Percentiles rank a stretch among this genome's conserved stretches.
These are phyloP conservation scores for Ginglymostoma cirratum DNA, from an alignment of 2,113 vertebrate species.

Conservation along the genomic window DNA sequence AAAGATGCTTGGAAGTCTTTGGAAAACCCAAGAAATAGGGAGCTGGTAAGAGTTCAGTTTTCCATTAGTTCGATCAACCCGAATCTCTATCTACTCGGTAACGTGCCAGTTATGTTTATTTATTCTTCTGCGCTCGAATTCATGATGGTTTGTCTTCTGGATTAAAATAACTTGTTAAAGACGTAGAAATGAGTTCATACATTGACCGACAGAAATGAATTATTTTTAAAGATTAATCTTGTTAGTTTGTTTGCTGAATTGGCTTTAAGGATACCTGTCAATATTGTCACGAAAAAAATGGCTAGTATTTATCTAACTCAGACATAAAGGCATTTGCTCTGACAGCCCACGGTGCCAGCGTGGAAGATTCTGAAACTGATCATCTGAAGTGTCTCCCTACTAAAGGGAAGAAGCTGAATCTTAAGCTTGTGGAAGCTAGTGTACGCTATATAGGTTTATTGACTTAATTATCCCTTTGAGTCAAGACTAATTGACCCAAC, in stretches of 20 bases:
- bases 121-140: background rate
- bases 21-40: constrained; percentile 57
- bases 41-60: constrained; percentile 54
- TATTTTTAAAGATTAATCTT: background rate
- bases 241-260: background rate
- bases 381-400: background rate
- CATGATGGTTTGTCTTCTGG: background rate
- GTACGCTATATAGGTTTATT: background rate
- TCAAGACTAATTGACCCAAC: background rate
- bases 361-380: background rate
- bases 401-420: background rate
- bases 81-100: background rate
- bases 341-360: background rate
- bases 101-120: background rate
- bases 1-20: constrained; percentile 58
- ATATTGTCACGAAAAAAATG: background rate
- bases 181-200: background rate
- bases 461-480: background rate
- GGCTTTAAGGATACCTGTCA: background rate
- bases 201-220: background rate
- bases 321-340: background rate
- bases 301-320: background rate
- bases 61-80: background rate
- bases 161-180: background rate
- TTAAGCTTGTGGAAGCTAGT: background rate